Conservation (phyloP, 2,888 invertebrate genomes). For the Papilio demoleus region DNA sequence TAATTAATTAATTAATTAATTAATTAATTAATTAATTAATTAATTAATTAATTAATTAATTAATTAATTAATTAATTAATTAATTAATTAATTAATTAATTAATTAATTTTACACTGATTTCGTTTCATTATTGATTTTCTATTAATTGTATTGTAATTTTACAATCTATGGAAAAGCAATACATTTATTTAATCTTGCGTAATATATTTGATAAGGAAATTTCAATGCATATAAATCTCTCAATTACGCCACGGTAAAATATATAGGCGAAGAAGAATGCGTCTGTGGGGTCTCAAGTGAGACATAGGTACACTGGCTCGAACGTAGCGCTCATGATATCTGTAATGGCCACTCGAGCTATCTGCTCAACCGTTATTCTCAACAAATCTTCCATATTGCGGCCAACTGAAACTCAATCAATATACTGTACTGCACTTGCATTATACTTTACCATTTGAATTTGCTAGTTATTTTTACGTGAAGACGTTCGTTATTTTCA, state of each 20-base stretch:
- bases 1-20: too few species aligned
- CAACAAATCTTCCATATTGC: constrained; percentile 78
- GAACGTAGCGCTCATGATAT: constrained; percentile 72
- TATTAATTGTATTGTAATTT: constrained; percentile 17
- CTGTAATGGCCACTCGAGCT: constrained; percentile 80
- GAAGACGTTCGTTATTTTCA: constrained; percentile 41
- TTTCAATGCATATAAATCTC: constrained; percentile 41
- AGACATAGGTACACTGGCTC: constrained; percentile 66
- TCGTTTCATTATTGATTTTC: neutral
- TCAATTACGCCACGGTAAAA: constrained; percentile 58
- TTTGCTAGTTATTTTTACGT: constrained; percentile 49
- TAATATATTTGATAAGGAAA: constrained; percentile 31
- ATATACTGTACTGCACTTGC: constrained; percentile 57
- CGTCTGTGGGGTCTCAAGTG: constrained; percentile 61
- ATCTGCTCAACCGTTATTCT: constrained; percentile 76
- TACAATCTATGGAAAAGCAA: constrained; percentile 40
- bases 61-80: too few species aligned
- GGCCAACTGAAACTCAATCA: constrained; percentile 70
- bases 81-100: too few species aligned
- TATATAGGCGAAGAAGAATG: constrained; percentile 40
- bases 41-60: too few species aligned
- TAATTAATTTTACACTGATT: neutral
- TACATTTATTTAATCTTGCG: constrained; percentile 6
- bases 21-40: too few species aligned
- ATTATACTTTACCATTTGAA: constrained; percentile 59